A percentile compares a stretch with the other conserved stretches of the same genome.
These are phyloP conservation scores for Mactra quadrangularis DNA, from an alignment of 1,140 invertebrate species.

Conservation along the genomic window DNA sequence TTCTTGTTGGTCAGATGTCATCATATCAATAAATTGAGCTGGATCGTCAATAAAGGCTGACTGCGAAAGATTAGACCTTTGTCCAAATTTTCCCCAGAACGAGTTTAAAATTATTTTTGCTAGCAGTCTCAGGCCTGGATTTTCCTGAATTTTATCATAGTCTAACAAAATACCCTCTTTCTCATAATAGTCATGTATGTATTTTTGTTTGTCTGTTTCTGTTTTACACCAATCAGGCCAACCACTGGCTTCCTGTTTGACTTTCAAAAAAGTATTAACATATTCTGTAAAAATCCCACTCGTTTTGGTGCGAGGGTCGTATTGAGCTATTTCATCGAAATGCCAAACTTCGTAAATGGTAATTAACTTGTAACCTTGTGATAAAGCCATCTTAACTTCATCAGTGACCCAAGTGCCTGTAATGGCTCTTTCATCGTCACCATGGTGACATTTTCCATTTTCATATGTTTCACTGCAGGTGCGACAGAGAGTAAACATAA, in stretches of 20 bases:
- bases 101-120: conserved; percentile 71
- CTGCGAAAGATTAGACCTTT: conserved; percentile 64
- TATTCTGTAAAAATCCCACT: conserved; percentile 67
- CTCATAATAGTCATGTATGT: conserved; percentile 75
- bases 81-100: conserved; percentile 73
- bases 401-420: conserved; percentile 20
- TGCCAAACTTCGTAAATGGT: conserved; percentile 76
- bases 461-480: not conserved
- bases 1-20: conserved; percentile 63
- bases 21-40: not conserved
- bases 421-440: not conserved
- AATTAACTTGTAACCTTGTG: conserved; percentile 17
- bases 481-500: conserved; percentile 17
- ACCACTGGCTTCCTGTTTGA: conserved; percentile 70
- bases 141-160: conserved; percentile 76
- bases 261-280: conserved; percentile 69
- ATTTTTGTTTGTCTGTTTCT: conserved; percentile 63
- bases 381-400: no score
- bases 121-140: conserved; percentile 73
- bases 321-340: conserved; percentile 71
- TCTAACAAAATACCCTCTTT: conserved; percentile 81
- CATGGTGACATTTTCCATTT: not conserved
- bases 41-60: not conserved
- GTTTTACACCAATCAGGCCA: conserved; percentile 63
- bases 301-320: conserved; percentile 29